phyloP scores from a whole-genome alignment of 2,888 invertebrate genomes.

The Brachyopa scutellaris region DNA sequence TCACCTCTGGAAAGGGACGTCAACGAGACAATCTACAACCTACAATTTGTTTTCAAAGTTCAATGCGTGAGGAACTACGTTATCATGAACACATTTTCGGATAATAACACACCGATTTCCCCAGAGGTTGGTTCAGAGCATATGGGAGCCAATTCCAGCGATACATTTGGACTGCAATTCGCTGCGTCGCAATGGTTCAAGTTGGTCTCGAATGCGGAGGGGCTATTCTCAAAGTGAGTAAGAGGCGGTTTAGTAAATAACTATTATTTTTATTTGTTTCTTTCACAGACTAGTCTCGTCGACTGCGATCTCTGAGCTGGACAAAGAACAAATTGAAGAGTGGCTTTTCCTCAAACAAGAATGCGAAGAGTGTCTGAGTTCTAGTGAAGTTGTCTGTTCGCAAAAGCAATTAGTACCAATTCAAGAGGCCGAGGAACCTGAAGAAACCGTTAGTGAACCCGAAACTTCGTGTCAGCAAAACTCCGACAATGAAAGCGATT shows the following conservation, averaged over 20 bases:
- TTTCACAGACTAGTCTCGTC: slow-evolving; percentile 84
- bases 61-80: slow-evolving; percentile 88
- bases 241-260: background rate
- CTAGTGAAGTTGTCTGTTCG: slow-evolving; percentile 78
- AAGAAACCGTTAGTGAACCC: slow-evolving; percentile 85
- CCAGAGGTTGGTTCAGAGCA: slow-evolving; percentile 75
- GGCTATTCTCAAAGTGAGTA: slow-evolving; percentile 86
- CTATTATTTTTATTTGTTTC: background rate
- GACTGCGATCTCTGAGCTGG: slow-evolving; percentile 87
- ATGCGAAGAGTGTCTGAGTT: slow-evolving; percentile 89
- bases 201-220: slow-evolving; percentile 92
- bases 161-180: slow-evolving; percentile 88
- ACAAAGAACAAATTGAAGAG: slow-evolving; percentile 89
- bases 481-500: slow-evolving; percentile 82
- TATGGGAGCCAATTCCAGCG: slow-evolving; percentile 62
- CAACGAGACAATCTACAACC: slow-evolving; percentile 87
- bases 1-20: slow-evolving; percentile 87
- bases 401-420: slow-evolving; percentile 80
- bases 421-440: slow-evolving; percentile 84
- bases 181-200: slow-evolving; percentile 92
- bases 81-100: slow-evolving; percentile 87
- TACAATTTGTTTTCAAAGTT: slow-evolving; percentile 86
- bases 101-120: slow-evolving; percentile 84
- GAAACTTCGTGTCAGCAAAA: slow-evolving; percentile 82
- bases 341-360: slow-evolving; percentile 94